phyloP scores from a whole-genome alignment of 2,888 invertebrate genomes.

The Xestia c-nigrum region DNA sequence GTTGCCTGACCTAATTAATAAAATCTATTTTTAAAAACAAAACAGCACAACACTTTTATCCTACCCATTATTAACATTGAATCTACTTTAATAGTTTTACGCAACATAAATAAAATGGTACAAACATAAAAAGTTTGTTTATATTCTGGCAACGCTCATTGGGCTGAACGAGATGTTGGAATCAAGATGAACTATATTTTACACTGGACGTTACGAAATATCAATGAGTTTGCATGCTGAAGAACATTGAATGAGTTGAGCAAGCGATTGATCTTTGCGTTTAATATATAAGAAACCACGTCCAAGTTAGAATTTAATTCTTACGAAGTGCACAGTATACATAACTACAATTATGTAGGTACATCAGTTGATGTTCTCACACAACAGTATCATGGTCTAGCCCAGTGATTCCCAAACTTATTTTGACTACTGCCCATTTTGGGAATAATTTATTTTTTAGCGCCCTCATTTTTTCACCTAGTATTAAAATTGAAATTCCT shows the following conservation, averaged over 20 bases:
- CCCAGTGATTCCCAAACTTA: no score
- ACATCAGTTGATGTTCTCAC: neutral
- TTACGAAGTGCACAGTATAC: neutral
- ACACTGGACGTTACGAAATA: conserved; percentile 44
- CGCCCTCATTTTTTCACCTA: no score
- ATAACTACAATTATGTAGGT: neutral
- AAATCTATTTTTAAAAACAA: neutral
- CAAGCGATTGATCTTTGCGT: neutral
- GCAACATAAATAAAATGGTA: conserved; percentile 26
- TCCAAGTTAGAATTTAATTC: neutral
- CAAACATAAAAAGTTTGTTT: conserved; percentile 41
- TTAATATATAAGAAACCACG: neutral
- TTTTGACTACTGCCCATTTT: no score
- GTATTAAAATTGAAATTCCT: no score
- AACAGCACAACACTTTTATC: neutral
- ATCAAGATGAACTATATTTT: conserved; percentile 46
- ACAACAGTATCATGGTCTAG: no score
- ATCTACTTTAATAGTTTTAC: conserved; percentile 24
- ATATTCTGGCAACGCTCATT: conserved; percentile 13
- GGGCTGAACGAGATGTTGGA: conserved; percentile 13
- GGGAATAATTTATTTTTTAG: no score
- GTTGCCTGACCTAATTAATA: neutral
- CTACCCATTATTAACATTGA: conserved; percentile 22
- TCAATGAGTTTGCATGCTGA: conserved; percentile 16
- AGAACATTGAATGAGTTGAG: conserved; percentile 7